These are phyloP conservation scores for Staurois parvus DNA, from an alignment of 2,797 vertebrate genomes.

Conservation along the genomic window DNA sequence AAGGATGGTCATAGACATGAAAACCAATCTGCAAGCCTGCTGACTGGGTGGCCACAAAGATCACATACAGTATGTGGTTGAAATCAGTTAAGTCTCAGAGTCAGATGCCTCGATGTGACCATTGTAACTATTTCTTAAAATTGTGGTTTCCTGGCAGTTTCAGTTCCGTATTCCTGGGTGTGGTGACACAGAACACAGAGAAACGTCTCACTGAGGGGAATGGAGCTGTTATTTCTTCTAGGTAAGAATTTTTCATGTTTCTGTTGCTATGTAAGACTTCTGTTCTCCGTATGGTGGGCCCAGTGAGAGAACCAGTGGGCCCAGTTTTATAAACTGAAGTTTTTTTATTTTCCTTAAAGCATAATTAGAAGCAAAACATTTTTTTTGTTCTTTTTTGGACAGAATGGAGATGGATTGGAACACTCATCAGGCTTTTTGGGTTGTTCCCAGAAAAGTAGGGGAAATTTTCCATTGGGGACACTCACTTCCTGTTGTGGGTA, in stretches of 20 bases:
- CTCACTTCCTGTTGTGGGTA: too few species aligned
- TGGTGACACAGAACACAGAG: slow-evolving; percentile 5
- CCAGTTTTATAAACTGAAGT: too few species aligned
- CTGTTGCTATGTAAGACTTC: neutral
- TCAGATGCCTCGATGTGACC: neutral
- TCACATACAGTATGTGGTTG: too few species aligned
- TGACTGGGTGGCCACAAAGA: neutral
- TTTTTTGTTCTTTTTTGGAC: too few species aligned
- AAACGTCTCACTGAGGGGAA: neutral
- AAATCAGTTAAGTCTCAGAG: neutral
- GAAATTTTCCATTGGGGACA: too few species aligned
- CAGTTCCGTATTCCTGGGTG: slow-evolving; percentile 49
- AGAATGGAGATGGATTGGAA: too few species aligned
- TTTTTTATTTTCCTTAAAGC: neutral
- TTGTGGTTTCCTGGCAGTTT: slow-evolving; percentile 31
- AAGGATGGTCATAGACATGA: too few species aligned
- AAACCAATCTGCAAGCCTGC: too few species aligned
- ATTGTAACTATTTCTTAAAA: neutral
- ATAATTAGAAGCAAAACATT: too few species aligned
- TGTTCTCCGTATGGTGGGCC: neutral
- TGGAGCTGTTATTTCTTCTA: slow-evolving; percentile 5
- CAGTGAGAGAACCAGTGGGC: neutral
- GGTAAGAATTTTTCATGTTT: slow-evolving; percentile 13
- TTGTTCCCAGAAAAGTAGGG: too few species aligned
- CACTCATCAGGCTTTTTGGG: too few species aligned